These are phyloP conservation scores for Bradypus variegatus DNA, from an alignment of 2,797 vertebrate genomes.

Conservation along the genomic window DNA sequence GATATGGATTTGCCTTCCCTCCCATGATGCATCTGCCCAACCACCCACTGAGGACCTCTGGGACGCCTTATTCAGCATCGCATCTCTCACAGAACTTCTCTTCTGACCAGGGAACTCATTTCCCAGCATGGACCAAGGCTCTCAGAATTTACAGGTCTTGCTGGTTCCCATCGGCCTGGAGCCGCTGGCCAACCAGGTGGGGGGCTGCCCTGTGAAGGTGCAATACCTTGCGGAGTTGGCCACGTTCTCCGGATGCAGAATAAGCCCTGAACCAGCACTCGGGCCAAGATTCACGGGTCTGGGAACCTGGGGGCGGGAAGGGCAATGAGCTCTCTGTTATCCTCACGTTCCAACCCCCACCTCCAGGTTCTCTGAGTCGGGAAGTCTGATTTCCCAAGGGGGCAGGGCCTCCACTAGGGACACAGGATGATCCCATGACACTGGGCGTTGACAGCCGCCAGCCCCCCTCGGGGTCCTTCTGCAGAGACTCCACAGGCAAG, in stretches of 20 bases:
- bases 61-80: fast-evolving
- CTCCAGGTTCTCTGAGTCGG: background rate
- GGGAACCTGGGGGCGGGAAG: background rate
- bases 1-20: fast-evolving
- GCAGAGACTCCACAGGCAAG: background rate
- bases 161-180: fast-evolving
- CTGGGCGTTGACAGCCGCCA: background rate
- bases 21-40: fast-evolving
- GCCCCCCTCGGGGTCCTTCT: background rate
- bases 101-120: background rate
- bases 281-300: background rate
- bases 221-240: fast-evolving
- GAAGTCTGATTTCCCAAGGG: background rate
- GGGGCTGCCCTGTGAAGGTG: background rate
- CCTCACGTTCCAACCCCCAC: background rate
- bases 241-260: fast-evolving
- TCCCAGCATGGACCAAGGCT: background rate
- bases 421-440: fast-evolving
- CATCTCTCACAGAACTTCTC: background rate
- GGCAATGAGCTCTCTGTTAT: background rate
- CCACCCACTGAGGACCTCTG: background rate
- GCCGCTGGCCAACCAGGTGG: background rate
- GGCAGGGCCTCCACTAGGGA: background rate
- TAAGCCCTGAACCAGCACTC: fast-evolving
- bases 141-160: background rate